Conservation (phyloP, 2,797 vertebrate species). For the Euthynnus affinis region DNA sequence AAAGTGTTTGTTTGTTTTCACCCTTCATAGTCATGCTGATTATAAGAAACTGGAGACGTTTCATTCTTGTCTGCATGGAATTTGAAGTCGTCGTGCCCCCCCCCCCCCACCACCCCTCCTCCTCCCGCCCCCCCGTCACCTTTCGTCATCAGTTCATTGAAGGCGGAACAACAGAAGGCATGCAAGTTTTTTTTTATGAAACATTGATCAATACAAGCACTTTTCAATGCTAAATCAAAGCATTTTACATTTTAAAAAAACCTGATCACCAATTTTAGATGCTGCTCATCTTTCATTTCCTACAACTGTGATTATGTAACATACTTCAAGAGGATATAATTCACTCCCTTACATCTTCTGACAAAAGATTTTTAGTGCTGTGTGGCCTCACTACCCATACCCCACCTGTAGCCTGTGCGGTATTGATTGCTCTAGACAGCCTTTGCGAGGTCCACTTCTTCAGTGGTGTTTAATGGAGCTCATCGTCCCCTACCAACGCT, state of each 20-base stretch:
- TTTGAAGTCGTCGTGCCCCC: conserved; percentile 50
- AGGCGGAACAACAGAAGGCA: conserved; percentile 39
- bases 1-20: conserved; percentile 84
- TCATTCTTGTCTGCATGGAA: conserved; percentile 65
- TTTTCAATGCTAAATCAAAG: not conserved
- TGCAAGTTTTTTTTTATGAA: not conserved
- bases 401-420: conserved; percentile 68
- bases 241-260: not conserved
- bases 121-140: conserved; percentile 28
- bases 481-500: conserved; percentile 76
- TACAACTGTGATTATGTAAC: not conserved
- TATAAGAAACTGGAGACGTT: conserved; percentile 80
- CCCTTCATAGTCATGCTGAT: conserved; percentile 78
- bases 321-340: not conserved
- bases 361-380: not conserved
- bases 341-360: not conserved
- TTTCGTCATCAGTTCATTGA: conserved; percentile 61
- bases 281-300: not conserved
- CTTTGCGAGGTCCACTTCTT: conserved; percentile 74
- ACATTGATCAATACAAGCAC: not conserved
- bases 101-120: too few species aligned
- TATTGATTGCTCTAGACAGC: conserved; percentile 80
- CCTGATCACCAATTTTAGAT: too few species aligned
- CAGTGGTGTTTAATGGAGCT: conserved; percentile 88
- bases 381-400: not conserved